phyloP scores from a whole-genome alignment of 2,113 vertebrate genomes.

The Dipodomys ordii region DNA sequence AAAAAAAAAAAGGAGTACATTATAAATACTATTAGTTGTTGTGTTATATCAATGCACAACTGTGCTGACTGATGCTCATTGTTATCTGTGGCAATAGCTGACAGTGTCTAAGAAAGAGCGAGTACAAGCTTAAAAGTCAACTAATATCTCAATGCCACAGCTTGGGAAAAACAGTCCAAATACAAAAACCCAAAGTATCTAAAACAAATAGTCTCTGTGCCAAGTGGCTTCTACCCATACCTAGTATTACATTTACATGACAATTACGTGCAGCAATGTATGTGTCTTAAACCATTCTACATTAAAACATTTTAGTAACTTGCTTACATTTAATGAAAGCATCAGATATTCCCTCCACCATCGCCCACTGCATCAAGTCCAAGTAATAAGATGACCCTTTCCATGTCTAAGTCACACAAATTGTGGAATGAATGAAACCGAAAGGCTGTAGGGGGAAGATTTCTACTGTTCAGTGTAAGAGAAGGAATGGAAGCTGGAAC shows the following conservation, averaged over 20 bases:
- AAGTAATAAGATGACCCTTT: not conserved
- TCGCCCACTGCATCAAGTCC: not conserved
- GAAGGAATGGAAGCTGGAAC: not conserved
- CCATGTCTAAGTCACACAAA: not conserved
- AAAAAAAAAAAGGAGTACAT: slow-evolving; percentile 20
- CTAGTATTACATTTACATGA: not conserved
- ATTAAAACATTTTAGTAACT: not conserved
- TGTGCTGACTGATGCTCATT: not conserved
- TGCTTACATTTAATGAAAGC: slow-evolving; percentile 3
- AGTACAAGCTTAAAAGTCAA: slow-evolving; percentile 6
- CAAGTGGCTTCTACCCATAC: not conserved
- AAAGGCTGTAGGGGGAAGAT: not conserved
- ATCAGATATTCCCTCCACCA: not conserved
- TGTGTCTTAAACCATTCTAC: not conserved
- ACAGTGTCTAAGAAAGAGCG: not conserved
- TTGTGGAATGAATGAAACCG: not conserved
- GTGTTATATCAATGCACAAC: not conserved
- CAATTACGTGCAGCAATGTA: not conserved
- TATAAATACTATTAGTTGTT: slow-evolving; percentile 12
- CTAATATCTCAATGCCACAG: not conserved
- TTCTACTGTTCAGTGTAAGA: not conserved
- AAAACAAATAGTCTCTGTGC: slow-evolving; percentile 22
- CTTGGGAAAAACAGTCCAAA: not conserved
- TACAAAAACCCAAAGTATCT: slow-evolving; percentile 13
- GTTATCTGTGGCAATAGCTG: not conserved